Base-by-base conservation (phyloP, 2,888 invertebrate genomes). In the Tineola bisselliella region DNA sequence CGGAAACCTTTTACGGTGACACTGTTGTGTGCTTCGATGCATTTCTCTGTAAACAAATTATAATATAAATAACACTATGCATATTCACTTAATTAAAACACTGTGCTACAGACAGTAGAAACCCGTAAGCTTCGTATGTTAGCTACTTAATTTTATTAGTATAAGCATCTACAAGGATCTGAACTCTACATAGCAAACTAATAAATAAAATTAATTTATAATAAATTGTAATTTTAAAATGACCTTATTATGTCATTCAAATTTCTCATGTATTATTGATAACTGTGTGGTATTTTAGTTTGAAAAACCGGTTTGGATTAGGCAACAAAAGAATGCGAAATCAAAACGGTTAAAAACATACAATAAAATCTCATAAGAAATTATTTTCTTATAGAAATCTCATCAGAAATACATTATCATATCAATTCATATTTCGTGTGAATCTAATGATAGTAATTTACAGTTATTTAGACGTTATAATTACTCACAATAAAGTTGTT, bases 381-480 rank as follows among this genome's bases (percentile, higher is more conserved):
- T 61, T 61, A 58, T 57, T 56, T 25, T 54, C 54, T 54, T 25
- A 54, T 54, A 25, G 17, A 54, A 54, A 54, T 54, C 54, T 54
- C 54, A 54, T 25, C 25, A 54, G 54, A 54, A 54, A 4, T 5
- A 8, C 56, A 63, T 61, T 44, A 11, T 56, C 38, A 59, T 62
- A 61, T 62, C 63, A 59, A 62, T 58, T 61, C 63, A 61, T 48
- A 63, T 66, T 66, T 64, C 65, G 61, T 63, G 64, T 68, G 68
- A 64, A 48, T 17, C 48, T 54, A 54, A 25, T 54, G 54, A 67
- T 64, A 65, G 65, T 69, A 67, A 65, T 73, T 62, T 64, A 81
- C 81, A 79, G 80, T 78, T 78, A 80, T 67, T 70, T 68, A 67
- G 70, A 66, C 69, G 66, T 68, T 72, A 79, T 76, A 80, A 79